Evolutionary conservation across 2,888 invertebrate genomes (phyloP).

Genomic region (Leptopilina syphax): DNA sequence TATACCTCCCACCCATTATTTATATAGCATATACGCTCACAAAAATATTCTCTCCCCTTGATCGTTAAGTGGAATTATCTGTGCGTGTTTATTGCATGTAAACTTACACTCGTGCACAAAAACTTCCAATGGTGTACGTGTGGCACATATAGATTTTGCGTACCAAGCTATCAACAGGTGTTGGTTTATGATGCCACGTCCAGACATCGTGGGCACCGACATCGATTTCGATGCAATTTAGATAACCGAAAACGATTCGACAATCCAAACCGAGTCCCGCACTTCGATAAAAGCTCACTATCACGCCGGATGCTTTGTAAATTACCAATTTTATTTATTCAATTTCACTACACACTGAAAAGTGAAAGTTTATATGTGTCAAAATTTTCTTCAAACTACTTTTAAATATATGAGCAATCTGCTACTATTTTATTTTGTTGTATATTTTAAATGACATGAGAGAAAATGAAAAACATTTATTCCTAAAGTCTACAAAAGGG

Average conservation of each 20-base stretch:
- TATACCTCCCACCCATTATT: not conserved
- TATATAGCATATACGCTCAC: not conserved
- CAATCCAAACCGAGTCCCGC: constrained; percentile 49
- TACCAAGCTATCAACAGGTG: constrained; percentile 70
- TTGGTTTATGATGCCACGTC: constrained; percentile 72
- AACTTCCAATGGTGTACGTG: not conserved
- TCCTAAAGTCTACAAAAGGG: no score
- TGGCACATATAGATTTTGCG: constrained; percentile 9
- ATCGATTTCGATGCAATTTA: constrained; percentile 76
- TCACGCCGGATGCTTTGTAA: constrained; percentile 42
- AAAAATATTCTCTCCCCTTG: constrained; percentile 3
- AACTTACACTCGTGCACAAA: constrained; percentile 6
- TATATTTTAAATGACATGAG: no score
- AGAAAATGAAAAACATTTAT: no score
- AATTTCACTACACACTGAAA: not conserved
- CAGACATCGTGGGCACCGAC: constrained; percentile 70
- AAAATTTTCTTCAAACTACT: no score
- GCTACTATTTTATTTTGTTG: no score
- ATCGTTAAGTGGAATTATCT: constrained; percentile 28
- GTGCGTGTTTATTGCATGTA: constrained; percentile 1
- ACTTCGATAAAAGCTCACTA: constrained; percentile 56
- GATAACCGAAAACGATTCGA: constrained; percentile 68
- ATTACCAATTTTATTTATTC: not conserved
- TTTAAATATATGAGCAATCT: no score
- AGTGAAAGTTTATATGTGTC: not conserved